A percentile compares a stretch with the other conserved stretches of the same genome.
These are phyloP conservation scores for Daubentonia madagascariensis DNA, from an alignment of 2,113 vertebrate genomes.

Conservation along the genomic window DNA sequence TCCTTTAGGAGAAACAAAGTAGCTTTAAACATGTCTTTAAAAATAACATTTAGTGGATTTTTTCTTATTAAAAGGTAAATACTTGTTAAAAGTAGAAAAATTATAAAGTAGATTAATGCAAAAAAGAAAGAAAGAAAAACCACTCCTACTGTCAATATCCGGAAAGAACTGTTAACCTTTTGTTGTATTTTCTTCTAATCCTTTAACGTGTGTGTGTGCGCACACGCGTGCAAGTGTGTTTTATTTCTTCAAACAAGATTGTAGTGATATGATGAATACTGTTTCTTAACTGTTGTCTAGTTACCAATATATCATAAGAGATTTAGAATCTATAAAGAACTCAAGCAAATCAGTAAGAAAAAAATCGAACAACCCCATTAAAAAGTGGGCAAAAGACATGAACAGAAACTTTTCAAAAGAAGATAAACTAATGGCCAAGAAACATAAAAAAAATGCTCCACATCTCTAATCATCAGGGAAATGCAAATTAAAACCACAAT, in stretches of 20 bases:
- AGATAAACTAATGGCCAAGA: no score
- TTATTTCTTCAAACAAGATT: neutral
- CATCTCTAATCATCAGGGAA: no score
- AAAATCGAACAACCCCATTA: no score
- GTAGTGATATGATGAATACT: neutral
- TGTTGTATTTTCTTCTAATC: neutral
- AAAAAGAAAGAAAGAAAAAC: neutral
- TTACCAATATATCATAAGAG: neutral
- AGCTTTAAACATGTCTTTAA: neutral
- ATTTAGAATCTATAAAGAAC: no score
- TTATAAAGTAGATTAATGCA: neutral
- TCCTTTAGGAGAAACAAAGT: neutral
- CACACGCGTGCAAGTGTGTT: no score
- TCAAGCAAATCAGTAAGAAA: no score
- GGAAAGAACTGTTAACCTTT: neutral
- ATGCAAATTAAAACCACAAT: no score
- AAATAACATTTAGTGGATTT: neutral
- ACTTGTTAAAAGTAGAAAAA: neutral
- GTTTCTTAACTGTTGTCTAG: neutral
- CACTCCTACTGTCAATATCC: neutral
- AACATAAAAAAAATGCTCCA: no score
- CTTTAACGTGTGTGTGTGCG: neutral
- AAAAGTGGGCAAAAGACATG: no score
- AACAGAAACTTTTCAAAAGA: no score
- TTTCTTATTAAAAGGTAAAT: neutral